A percentile compares a stretch with the other conserved stretches of the same genome.
Evolutionary conservation across 1,140 invertebrate genomes (phyloP).

Genomic region (Fopius arisanus): DNA sequence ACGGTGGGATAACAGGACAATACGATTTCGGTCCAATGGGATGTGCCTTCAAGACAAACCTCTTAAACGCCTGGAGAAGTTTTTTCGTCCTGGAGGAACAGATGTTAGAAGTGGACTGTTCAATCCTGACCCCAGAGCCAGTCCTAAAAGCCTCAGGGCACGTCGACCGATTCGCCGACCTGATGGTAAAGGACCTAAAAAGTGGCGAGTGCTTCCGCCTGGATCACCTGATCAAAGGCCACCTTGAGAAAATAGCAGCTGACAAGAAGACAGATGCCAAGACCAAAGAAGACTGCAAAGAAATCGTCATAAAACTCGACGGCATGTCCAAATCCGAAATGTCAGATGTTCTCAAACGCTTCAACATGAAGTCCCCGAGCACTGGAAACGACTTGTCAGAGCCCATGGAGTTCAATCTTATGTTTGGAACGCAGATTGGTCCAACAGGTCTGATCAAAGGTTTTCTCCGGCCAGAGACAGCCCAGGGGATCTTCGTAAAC

Average conservation of each 20-base stretch:
- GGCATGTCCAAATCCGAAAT: slow-evolving; percentile 91
- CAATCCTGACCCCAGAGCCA: slow-evolving; percentile 94
- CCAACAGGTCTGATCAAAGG: slow-evolving; percentile 94
- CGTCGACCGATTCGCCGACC: slow-evolving; percentile 97
- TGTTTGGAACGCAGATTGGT: slow-evolving; percentile 98
- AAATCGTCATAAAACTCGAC: slow-evolving; percentile 85
- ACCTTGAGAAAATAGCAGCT: slow-evolving; percentile 86
- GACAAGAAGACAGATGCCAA: slow-evolving; percentile 84
- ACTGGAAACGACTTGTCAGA: slow-evolving; percentile 94
- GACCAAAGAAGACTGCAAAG: slow-evolving; percentile 78
- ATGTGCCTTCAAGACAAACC: slow-evolving; percentile 96
- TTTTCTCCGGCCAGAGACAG: slow-evolving; percentile 96
- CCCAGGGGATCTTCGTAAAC: slow-evolving; percentile 99
- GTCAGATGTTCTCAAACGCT: slow-evolving; percentile 82
- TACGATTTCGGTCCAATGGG: slow-evolving; percentile 99
- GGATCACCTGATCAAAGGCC: slow-evolving; percentile 98
- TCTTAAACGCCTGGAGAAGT: slow-evolving; percentile 92
- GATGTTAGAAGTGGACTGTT: slow-evolving; percentile 99
- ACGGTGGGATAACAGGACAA: slow-evolving; percentile 91
- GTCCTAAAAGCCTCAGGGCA: slow-evolving; percentile 98
- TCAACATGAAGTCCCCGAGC: slow-evolving; percentile 92
- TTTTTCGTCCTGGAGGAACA: slow-evolving; percentile 98
- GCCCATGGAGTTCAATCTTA: slow-evolving; percentile 97
- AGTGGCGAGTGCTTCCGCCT: slow-evolving; percentile 96
- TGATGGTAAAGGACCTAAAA: slow-evolving; percentile 98